Evolutionary conservation across 2,797 vertebrate genomes (phyloP), one percentile per base, ranked within the genome.

Genomic region (Trachurus trachurus): DNA sequence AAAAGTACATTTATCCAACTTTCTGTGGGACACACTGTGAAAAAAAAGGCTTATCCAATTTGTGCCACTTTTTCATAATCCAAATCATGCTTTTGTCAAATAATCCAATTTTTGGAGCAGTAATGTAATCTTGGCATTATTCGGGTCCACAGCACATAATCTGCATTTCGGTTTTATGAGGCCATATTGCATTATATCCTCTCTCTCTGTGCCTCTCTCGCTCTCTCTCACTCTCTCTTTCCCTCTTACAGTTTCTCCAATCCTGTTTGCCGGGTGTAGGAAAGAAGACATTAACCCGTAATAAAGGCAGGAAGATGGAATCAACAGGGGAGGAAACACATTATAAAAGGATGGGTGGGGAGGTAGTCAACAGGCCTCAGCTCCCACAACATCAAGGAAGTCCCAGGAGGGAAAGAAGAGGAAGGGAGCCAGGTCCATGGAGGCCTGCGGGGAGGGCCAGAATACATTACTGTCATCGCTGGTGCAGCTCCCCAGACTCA

Each of bases 401-500:
- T 91, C 85, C 89, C 91, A 71, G 82, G 84, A 80, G 89, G 70
- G 66, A 76, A 76, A 65, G 76, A 62, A 64, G 70, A 86, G 82
- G 64, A 83, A 78, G 87, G 72, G 79, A 90, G 84, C 83, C 80
- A 76, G 79, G 89, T 88, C 92, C 88, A 39, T 44, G 66, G 87
- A 82, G 88, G 74, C 79, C 83, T 71, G 19, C 11, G 16, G 78
- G 82, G 84, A 83, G 70, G 56, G 75, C 52, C 70, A 2, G 91
- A 88, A 94, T 94, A 88, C 77, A 92, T 94, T 93, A 91, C 81
- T 88, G 90, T 88, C 92, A 87, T 69, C 40, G 70, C 26, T 67
- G 63, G 81, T 78, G 78, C 79, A 71, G 70, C 76, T 84, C 87
- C 74, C 83, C 53, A 78, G 66, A 84, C 80, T 83, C 87, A 74